phyloP scores from a whole-genome alignment of 2,888 invertebrate species.

The Caradrina clavipalpis region DNA sequence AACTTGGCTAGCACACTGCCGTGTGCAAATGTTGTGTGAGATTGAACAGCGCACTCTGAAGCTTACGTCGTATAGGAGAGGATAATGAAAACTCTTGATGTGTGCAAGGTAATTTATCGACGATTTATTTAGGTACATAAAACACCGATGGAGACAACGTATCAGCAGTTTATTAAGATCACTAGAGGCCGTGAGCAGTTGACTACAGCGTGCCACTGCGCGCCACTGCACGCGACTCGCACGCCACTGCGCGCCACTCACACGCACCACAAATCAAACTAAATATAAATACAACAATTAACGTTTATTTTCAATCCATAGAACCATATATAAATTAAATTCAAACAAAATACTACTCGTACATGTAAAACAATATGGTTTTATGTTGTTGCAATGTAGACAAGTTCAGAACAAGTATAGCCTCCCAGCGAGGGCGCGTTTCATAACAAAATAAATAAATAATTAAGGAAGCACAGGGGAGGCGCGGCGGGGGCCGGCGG shows the following conservation, averaged over 20 bases:
- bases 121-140: slow-evolving; percentile 81
- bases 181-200: slow-evolving; percentile 68
- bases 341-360: slow-evolving; percentile 87
- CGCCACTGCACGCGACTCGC: slow-evolving; percentile 39
- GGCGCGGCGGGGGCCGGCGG: slow-evolving; percentile 61
- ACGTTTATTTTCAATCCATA: slow-evolving; percentile 90
- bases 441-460: slow-evolving; percentile 69
- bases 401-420: slow-evolving; percentile 50
- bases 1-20: too few species aligned
- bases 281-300: slow-evolving; percentile 88
- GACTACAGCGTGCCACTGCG: slow-evolving; percentile 41
- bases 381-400: slow-evolving; percentile 81
- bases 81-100: slow-evolving; percentile 78
- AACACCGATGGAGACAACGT: slow-evolving; percentile 80
- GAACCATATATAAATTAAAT: slow-evolving; percentile 88
- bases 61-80: slow-evolving; percentile 38
- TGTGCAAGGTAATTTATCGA: slow-evolving; percentile 84
- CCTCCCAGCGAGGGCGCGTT: slow-evolving; percentile 59
- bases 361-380: slow-evolving; percentile 86
- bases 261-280: slow-evolving; percentile 76
- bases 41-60: background rate
- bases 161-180: slow-evolving; percentile 72
- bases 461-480: slow-evolving; percentile 66
- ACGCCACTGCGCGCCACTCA: slow-evolving; percentile 48
- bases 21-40: background rate